Evolutionary conservation across 2,888 invertebrate species (phyloP).

Genomic region (Pogonocherus hispidulus): DNA sequence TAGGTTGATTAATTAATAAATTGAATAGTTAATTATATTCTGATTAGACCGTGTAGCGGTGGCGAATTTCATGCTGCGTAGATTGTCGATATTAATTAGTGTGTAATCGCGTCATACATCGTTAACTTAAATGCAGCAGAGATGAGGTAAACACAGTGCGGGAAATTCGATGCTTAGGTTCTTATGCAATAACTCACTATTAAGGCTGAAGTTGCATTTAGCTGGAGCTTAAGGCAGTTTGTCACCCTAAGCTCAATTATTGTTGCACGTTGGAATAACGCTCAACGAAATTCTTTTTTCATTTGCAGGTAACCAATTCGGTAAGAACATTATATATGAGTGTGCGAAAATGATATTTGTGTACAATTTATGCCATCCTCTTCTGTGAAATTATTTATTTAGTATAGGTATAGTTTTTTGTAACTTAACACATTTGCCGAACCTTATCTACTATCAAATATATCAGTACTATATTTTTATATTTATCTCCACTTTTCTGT

Average conservation of each 20-base stretch:
- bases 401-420: too few species aligned
- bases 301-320: too few species aligned
- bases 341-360: too few species aligned
- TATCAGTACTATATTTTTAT: too few species aligned
- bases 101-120: slow-evolving; percentile 8
- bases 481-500: too few species aligned
- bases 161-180: slow-evolving; percentile 23
- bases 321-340: too few species aligned
- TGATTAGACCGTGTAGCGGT: not conserved
- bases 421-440: too few species aligned
- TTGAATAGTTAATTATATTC: slow-evolving; percentile 10
- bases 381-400: too few species aligned
- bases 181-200: slow-evolving; percentile 8
- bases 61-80: slow-evolving; percentile 8
- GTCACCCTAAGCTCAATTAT: slow-evolving; percentile 5
- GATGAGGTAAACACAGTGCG: slow-evolving; percentile 5
- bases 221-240: slow-evolving; percentile 2
- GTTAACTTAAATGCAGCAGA: slow-evolving; percentile 2
- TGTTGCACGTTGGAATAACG: not conserved
- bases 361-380: too few species aligned
- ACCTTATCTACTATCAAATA: too few species aligned
- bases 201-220: slow-evolving; percentile 25
- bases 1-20: not conserved
- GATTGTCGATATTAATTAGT: slow-evolving; percentile 26
- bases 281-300: too few species aligned